Conservation (phyloP, 2,888 invertebrate species). For the Clostera curtula region DNA sequence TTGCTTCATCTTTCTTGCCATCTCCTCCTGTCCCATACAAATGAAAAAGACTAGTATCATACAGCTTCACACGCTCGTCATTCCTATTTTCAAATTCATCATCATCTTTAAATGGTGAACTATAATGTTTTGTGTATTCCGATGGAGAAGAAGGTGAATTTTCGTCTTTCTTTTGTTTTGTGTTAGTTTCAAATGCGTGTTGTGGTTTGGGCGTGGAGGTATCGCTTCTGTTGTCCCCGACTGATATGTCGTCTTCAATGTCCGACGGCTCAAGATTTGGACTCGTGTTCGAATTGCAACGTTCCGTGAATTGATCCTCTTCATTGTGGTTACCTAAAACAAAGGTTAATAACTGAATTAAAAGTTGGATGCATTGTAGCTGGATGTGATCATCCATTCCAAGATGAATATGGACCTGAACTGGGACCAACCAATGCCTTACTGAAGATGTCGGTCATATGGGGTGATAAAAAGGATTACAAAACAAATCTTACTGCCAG, state of each 20-base stretch:
- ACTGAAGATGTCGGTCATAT: no score
- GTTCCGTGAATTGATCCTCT: slow-evolving; percentile 32
- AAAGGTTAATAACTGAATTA: slow-evolving; percentile 12
- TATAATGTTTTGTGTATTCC: slow-evolving; percentile 54
- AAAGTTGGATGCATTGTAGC: slow-evolving; percentile 12
- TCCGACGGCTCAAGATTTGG: slow-evolving; percentile 49
- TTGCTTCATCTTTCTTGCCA: slow-evolving; percentile 38
- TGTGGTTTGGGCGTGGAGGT: slow-evolving; percentile 47
- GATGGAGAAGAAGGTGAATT: slow-evolving; percentile 40
- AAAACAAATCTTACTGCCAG: no score
- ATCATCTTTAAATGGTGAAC: slow-evolving; percentile 58
- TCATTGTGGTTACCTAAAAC: slow-evolving; percentile 37
- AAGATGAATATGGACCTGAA: no score
- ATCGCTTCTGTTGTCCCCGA: slow-evolving; percentile 63
- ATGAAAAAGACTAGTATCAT: slow-evolving; percentile 58
- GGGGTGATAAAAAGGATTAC: no score
- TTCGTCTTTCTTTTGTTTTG: slow-evolving; percentile 35
- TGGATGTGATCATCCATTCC: no score
- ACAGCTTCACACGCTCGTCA: slow-evolving; percentile 51
- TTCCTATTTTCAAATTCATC: slow-evolving; percentile 45
- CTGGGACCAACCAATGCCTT: no score
- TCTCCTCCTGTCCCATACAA: slow-evolving; percentile 53
- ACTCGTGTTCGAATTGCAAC: slow-evolving; percentile 35
- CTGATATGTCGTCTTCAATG: slow-evolving; percentile 59
- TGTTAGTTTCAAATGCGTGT: slow-evolving; percentile 25